Evolutionary conservation across 1,140 invertebrate species (phyloP).

Genomic region (Lordiphosa collinella): DNA sequence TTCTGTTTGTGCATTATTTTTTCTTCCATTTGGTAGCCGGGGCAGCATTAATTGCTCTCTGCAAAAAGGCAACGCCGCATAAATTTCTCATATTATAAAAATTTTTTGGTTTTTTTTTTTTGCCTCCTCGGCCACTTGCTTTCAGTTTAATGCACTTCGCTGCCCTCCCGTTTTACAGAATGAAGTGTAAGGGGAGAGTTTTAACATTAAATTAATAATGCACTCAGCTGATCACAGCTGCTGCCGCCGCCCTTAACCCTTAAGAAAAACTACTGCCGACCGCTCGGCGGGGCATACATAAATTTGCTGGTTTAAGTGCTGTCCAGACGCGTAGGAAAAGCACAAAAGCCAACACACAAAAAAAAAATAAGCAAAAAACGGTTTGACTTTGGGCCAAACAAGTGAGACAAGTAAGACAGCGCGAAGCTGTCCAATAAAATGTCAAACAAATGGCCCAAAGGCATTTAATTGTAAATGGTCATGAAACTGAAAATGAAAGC

Average conservation of each 20-base stretch:
- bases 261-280: neutral
- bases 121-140: slow-evolving; percentile 6
- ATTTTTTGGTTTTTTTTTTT: slow-evolving; percentile 43
- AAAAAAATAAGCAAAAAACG: slow-evolving; percentile 12
- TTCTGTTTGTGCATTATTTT: neutral
- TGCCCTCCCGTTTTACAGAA: slow-evolving; percentile 1
- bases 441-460: slow-evolving; percentile 67
- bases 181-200: neutral
- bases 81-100: slow-evolving; percentile 70
- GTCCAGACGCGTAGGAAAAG: slow-evolving; percentile 5
- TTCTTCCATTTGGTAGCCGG: slow-evolving; percentile 6
- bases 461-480: slow-evolving; percentile 61
- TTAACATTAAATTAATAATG: slow-evolving; percentile 75
- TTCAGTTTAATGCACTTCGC: slow-evolving; percentile 18
- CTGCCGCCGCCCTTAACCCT: slow-evolving; percentile 17
- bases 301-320: slow-evolving; percentile 38
- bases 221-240: slow-evolving; percentile 50
- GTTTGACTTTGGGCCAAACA: slow-evolving; percentile 16
- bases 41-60: slow-evolving; percentile 67
- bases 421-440: slow-evolving; percentile 54
- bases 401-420: slow-evolving; percentile 18
- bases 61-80: slow-evolving; percentile 66
- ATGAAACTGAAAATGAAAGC: slow-evolving; percentile 39
- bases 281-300: slow-evolving; percentile 35
- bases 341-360: no score